Conservation (phyloP, 35 echinoderm and acorn worm species). For the Chiridota heheva region DNA sequence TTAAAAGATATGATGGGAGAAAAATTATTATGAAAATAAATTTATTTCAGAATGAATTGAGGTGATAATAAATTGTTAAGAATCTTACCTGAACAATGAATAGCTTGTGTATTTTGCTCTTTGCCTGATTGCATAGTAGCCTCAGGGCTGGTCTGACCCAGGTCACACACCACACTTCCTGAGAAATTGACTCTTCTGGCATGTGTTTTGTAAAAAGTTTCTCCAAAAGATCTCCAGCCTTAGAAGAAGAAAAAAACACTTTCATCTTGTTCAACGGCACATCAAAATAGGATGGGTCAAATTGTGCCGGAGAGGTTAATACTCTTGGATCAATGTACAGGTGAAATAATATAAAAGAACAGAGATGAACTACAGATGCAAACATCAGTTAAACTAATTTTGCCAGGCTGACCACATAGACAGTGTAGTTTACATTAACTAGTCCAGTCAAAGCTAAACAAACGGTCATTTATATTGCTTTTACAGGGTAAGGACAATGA, state of each 20-base stretch:
- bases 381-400: background rate
- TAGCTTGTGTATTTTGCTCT: conserved; percentile 53
- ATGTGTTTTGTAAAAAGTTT: conserved; percentile 68
- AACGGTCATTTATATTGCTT: no score
- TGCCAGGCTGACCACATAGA: background rate
- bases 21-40: background rate
- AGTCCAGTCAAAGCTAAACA: no score
- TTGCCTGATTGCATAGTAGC: conserved; percentile 11
- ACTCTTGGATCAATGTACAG: background rate
- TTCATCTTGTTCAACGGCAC: background rate
- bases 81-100: conserved; percentile 69
- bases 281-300: background rate
- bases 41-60: background rate
- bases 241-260: background rate
- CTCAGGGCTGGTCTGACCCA: conserved; percentile 61
- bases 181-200: background rate
- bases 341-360: no score
- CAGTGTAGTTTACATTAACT: no score
- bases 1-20: background rate
- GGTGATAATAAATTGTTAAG: background rate
- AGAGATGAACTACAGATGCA: background rate
- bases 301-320: background rate
- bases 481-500: no score
- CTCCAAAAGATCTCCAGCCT: conserved; percentile 81
- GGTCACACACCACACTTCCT: conserved; percentile 34